phyloP scores from a whole-genome alignment of 2,888 invertebrate genomes.

The Erebia epiphron region DNA sequence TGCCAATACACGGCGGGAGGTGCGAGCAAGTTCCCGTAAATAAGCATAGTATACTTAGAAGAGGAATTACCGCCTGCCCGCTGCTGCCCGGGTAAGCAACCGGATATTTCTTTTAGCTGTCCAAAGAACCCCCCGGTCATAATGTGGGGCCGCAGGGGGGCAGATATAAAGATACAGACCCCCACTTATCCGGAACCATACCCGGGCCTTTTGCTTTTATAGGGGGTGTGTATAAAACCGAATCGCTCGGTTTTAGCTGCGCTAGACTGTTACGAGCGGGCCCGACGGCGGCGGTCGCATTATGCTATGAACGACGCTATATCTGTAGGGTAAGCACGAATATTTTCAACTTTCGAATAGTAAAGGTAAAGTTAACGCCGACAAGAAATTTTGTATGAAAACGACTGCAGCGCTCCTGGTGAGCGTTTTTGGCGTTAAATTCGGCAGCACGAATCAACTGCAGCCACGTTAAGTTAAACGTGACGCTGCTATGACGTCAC shows the following conservation, averaged over 20 bases:
- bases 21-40: constrained; percentile 71
- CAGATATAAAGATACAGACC: constrained; percentile 82
- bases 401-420: too few species aligned
- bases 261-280: constrained; percentile 80
- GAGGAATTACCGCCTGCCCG: constrained; percentile 75
- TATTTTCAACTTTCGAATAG: too few species aligned
- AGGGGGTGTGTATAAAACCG: constrained; percentile 83
- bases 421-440: too few species aligned
- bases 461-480: too few species aligned
- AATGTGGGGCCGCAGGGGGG: constrained; percentile 76
- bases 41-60: constrained; percentile 75
- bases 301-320: constrained; percentile 62
- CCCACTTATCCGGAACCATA: constrained; percentile 80
- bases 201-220: constrained; percentile 83
- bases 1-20: constrained; percentile 58
- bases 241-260: constrained; percentile 82
- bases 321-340: too few species aligned
- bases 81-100: constrained; percentile 72
- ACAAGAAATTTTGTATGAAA: too few species aligned
- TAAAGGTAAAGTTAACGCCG: too few species aligned
- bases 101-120: constrained; percentile 83
- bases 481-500: too few species aligned
- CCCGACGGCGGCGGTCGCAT: constrained; percentile 67
- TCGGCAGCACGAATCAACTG: too few species aligned
- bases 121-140: constrained; percentile 82